Evolutionary conservation across 2,888 invertebrate genomes (phyloP), one percentile per base, ranked within the genome.

Genomic region (Ennomos erosarius): DNA sequence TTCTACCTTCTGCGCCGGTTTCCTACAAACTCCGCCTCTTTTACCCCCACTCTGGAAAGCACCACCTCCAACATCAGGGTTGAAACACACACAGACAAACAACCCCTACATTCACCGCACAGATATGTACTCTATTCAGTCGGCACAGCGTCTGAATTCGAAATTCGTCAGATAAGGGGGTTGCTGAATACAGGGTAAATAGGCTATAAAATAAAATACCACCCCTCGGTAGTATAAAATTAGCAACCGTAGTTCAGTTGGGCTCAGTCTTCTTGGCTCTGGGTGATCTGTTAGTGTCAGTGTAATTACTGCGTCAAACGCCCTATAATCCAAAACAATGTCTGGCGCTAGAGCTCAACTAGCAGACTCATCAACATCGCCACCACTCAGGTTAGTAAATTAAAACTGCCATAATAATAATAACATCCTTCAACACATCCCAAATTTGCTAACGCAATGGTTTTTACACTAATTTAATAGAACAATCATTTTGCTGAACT

Each of bases 351-450:
- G 95, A 65, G 93, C 94, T 62, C 95, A 95, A 76, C 81, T 95
- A 48, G 95, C 95, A 0, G 95, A 95, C 78, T 95, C 90, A 0
- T 90, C 95, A 0, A 95, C 95, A 0, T 95, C 95, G 5, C 95
- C 95, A 4, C 94, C 95, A 13, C 87, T 95, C 55, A 95, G 93
- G 95, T 94, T 87, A 80, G 76, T 78, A 0, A 26, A 16, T 12
- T 37, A 34, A 9, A 40, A 26, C 34, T 11, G 12, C 4, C 39
- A 3, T 40, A 40, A 1, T 12, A 13, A 11, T 11, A 6, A 11
- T 40, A 12, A 40, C 26, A 6, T 26, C 26, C 26, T 26, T 26
- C 26, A 26, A 26, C 26, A 26, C 26, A 26, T 26, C 6, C 6
- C 6, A 6, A 26, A 26, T 26, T 26, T 26, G 16, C 16, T 3